A percentile compares a stretch with the other conserved stretches of the same genome.
Conservation (phyloP, 2,113 vertebrate genomes). For the Eidolon helvum region DNA sequence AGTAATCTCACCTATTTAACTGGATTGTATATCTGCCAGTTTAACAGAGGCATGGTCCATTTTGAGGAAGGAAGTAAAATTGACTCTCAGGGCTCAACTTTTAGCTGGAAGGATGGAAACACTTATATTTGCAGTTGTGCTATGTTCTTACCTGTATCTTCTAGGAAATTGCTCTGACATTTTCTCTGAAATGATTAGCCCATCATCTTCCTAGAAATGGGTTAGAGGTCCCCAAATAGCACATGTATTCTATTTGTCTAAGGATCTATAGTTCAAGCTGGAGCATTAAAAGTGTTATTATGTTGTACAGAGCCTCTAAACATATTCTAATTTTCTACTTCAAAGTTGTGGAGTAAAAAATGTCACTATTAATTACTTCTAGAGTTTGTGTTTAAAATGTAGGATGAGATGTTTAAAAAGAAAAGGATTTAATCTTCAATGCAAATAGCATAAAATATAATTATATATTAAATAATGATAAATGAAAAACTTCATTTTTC, state of each 20-base stretch:
- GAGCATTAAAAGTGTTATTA: neutral
- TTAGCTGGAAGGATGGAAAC: neutral
- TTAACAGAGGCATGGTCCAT: neutral
- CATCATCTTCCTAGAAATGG: constrained; percentile 49
- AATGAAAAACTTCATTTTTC: neutral
- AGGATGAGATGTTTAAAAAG: neutral
- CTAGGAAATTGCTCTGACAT: constrained; percentile 29
- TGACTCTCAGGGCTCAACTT: neutral
- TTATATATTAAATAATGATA: neutral
- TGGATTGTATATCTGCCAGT: neutral
- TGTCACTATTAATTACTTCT: constrained; percentile 35
- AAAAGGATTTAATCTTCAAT: neutral
- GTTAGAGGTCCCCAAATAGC: neutral
- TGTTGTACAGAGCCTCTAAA: neutral
- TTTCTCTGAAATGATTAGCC: constrained; percentile 46
- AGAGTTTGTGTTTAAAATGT: constrained; percentile 6
- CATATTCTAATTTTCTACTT: constrained; percentile 40
- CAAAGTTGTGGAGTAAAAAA: neutral
- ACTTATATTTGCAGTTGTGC: neutral
- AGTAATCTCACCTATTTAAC: neutral
- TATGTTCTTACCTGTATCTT: neutral
- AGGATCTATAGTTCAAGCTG: neutral
- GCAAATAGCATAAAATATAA: neutral
- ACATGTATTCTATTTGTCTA: constrained; percentile 24
- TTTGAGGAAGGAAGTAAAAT: neutral